Conservation (phyloP, 2,888 invertebrate genomes). For the Elysia crispata region DNA sequence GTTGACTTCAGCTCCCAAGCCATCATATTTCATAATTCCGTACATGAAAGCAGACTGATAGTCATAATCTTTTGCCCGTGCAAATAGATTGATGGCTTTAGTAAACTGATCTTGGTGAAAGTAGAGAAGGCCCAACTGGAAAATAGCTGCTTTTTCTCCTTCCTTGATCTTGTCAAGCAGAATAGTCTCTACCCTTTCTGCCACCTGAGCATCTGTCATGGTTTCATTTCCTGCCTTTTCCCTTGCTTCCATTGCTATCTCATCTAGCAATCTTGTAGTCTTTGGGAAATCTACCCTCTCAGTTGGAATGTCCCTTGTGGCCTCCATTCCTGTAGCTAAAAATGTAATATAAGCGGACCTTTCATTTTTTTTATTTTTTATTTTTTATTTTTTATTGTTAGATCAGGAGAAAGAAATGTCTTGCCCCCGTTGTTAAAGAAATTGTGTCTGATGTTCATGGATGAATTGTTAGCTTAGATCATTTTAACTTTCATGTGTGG, state of each 20-base stretch:
- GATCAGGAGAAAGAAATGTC: too few relatives aligned
- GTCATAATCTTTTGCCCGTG: conserved; percentile 72
- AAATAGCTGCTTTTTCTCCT: conserved; percentile 72
- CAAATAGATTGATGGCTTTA: conserved; percentile 73
- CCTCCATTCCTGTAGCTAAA: conserved; percentile 36
- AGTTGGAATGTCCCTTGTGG: conserved; percentile 36
- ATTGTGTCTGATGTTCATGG: too few relatives aligned
- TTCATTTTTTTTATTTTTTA: too few relatives aligned
- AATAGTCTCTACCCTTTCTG: conserved; percentile 72
- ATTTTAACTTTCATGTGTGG: too few relatives aligned
- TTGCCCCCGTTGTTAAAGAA: too few relatives aligned
- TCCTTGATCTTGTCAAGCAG: conserved; percentile 71
- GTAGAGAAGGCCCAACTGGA: conserved; percentile 76
- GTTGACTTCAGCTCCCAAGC: conserved; percentile 69
- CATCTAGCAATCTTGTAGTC: conserved; percentile 65
- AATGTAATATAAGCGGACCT: too few relatives aligned
- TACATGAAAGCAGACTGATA: conserved; percentile 75
- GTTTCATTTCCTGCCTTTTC: conserved; percentile 59
- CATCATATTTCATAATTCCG: conserved; percentile 76
- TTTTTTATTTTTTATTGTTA: too few relatives aligned
- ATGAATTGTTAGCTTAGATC: too few relatives aligned
- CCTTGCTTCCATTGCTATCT: conserved; percentile 64
- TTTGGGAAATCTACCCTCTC: conserved; percentile 39
- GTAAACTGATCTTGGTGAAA: conserved; percentile 75
- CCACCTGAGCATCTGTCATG: conserved; percentile 71